Evolutionary conservation across 2,888 invertebrate genomes (phyloP), one percentile per base, ranked within the genome.

Genomic region (Odontocerum albicorne): DNA sequence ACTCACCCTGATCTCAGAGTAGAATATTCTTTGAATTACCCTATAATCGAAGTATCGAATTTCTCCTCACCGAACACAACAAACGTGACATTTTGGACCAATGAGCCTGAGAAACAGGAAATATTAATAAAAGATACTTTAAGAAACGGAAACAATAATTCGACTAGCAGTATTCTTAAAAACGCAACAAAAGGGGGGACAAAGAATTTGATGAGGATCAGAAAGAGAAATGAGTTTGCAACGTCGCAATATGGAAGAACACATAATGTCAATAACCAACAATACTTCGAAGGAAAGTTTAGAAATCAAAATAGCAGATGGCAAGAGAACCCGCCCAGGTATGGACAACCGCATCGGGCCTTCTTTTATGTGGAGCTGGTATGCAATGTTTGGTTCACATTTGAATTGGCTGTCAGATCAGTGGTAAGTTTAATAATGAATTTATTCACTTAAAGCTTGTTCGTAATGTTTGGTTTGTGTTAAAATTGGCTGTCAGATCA

Each of bases 361-460:
- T 96, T 96, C 77, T 91, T 93, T 74, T 94, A 91, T 67, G 88
- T 96, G 57, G 96, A 96, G 68, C 85, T 93, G 66, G 84, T 93
- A 49, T 96, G 96, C 77, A 96, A 96, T 68, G 88, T 92, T 27
- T 97, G 96, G 96, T 96, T 97, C 75, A 93, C 95, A 1, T 87
- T 96, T 65, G 96, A 97, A 70, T 84, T 97, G 58, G 81, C 90
- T 50, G 87, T 93, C 55, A 82, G 95, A 64, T 87, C 91, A 67
- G 83, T 93, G 70, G 95, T 96, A 70, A 84, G 88, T 86, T n/a
- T n/a, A n/a, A n/a, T n/a, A n/a, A n/a, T n/a, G n/a, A n/a, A n/a
- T n/a, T n/a, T n/a, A n/a, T n/a, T n/a, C n/a, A n/a, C n/a, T n/a
- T n/a, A n/a, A n/a, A n/a, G n/a, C n/a, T n/a, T n/a, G n/a, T n/a